A percentile compares a stretch with the other conserved stretches of the same genome.
phyloP scores from a whole-genome alignment of 2,888 invertebrate genomes.

The Oscheius sp. region DNA sequence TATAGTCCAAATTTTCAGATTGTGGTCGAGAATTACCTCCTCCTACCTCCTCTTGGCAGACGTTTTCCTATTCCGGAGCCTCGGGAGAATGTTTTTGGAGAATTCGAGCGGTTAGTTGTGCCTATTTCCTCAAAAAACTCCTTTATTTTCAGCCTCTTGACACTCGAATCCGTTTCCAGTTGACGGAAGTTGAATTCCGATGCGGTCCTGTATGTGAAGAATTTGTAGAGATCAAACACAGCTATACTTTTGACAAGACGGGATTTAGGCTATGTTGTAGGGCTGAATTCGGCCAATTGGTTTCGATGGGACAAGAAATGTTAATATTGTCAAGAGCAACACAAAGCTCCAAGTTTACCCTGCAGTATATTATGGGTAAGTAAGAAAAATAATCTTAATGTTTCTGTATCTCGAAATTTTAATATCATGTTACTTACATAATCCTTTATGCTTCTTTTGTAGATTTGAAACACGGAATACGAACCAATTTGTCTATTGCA shows the following conservation, averaged over 20 bases:
- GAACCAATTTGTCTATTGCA: too few relatives aligned
- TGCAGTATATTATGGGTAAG: slow-evolving; percentile 40
- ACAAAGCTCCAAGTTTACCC: slow-evolving; percentile 38
- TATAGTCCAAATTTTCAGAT: too few relatives aligned
- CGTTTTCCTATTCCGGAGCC: slow-evolving; percentile 48
- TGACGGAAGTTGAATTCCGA: slow-evolving; percentile 39
- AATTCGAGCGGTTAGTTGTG: slow-evolving; percentile 40
- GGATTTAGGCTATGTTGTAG: slow-evolving; percentile 48
- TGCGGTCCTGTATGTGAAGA: slow-evolving; percentile 51
- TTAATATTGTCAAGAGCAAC: slow-evolving; percentile 48
- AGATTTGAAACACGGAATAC: too few relatives aligned
- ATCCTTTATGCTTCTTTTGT: too few relatives aligned
- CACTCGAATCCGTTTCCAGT: slow-evolving; percentile 38
- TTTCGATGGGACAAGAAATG: slow-evolving; percentile 40
- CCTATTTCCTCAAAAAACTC: too few relatives aligned
- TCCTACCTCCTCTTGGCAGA: slow-evolving; percentile 43
- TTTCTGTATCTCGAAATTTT: too few relatives aligned
- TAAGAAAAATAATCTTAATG: too few relatives aligned
- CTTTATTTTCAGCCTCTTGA: slow-evolving; percentile 37
- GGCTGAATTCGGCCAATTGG: slow-evolving; percentile 35
- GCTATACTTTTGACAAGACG: slow-evolving; percentile 40
- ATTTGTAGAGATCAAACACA: slow-evolving; percentile 49
- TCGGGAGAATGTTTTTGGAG: slow-evolving; percentile 53
- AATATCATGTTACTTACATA: too few relatives aligned
- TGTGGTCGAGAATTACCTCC: slow-evolving; percentile 46